Base-by-base conservation (phyloP, 2,888 invertebrate species). In the Perizoma flavofasciatum region DNA sequence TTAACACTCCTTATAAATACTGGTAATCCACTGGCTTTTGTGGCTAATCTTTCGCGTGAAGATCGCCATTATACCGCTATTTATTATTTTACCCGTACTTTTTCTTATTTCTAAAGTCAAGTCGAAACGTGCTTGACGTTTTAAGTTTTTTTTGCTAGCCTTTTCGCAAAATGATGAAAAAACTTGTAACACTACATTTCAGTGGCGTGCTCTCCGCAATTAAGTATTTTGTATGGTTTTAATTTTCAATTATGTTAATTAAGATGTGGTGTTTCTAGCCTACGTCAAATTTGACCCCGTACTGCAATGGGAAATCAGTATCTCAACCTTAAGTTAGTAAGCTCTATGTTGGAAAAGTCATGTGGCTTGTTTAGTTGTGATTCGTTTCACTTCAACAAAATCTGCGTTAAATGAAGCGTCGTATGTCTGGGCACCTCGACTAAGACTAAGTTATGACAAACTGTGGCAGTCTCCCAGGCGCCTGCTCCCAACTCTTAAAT, bases 21-120 rank as follows among this genome's bases (percentile, higher is more conserved):
- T 91, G 83, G 84, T 89, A 91, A 91, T 86, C 88, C 86, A 76
- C 78, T 80, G 84, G 89, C 89, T 90, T 89, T 86, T 86, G 88
- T 85, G 84, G 88, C 90, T 92, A 92, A 92, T 91, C 91, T 89
- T 89, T 88, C 82, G 86, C 89, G 88, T 88, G 87, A 84, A 91
- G 87, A 89, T 89, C 88, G 85, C 86, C 83, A 88, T 91, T 89
- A 89, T 85, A 85, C 88, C 81, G 85, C 88, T 86, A 89, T 92
- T 91, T 90, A 89, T 91, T 89, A 89, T 89, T 89, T 87, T 75
- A 79, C 80, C 76, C 82, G 77, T 78, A 84, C 85, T 89, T 87
- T 88, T 83, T 83, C 83, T 85, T 84, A 84, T 83, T 81, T 81
- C 78, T 78, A 81, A 86, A 86, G 88, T 86, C 85, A 85, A 86